phyloP scores from a whole-genome alignment of 1,140 invertebrate species.

The Cephus cinctus region DNA sequence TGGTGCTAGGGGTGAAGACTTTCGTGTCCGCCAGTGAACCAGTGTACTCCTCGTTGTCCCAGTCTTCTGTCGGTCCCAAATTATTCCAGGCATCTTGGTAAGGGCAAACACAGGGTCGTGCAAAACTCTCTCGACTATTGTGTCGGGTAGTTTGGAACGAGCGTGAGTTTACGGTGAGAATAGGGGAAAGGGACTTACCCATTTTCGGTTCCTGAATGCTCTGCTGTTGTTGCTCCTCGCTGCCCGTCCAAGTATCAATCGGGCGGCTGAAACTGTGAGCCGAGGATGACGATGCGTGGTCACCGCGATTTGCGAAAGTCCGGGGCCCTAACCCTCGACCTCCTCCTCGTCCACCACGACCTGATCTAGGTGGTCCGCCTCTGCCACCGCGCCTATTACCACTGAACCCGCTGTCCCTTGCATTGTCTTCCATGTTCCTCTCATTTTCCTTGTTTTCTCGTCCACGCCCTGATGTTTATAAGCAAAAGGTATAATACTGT shows the following conservation, averaged over 20 bases:
- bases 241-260: slow-evolving; percentile 55
- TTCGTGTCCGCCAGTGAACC: slow-evolving; percentile 92
- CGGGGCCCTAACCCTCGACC: slow-evolving; percentile 61
- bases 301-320: slow-evolving; percentile 55
- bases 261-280: slow-evolving; percentile 50
- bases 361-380: slow-evolving; percentile 58
- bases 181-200: slow-evolving; percentile 30
- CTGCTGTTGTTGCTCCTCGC: slow-evolving; percentile 47
- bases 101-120: slow-evolving; percentile 12
- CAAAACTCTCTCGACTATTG: no score
- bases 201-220: slow-evolving; percentile 49
- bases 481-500: no score
- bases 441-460: slow-evolving; percentile 66
- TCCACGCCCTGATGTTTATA: slow-evolving; percentile 52
- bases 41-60: slow-evolving; percentile 94
- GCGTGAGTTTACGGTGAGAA: not conserved
- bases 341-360: slow-evolving; percentile 57
- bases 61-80: slow-evolving; percentile 74
- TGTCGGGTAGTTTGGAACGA: no score
- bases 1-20: slow-evolving; percentile 80
- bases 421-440: slow-evolving; percentile 55
- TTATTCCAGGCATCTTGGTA: slow-evolving; percentile 67
- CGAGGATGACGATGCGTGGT: slow-evolving; percentile 35
- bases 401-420: slow-evolving; percentile 47
- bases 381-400: slow-evolving; percentile 56